Conservation (phyloP, 2,888 invertebrate species). For the Mimachlamys varia region DNA sequence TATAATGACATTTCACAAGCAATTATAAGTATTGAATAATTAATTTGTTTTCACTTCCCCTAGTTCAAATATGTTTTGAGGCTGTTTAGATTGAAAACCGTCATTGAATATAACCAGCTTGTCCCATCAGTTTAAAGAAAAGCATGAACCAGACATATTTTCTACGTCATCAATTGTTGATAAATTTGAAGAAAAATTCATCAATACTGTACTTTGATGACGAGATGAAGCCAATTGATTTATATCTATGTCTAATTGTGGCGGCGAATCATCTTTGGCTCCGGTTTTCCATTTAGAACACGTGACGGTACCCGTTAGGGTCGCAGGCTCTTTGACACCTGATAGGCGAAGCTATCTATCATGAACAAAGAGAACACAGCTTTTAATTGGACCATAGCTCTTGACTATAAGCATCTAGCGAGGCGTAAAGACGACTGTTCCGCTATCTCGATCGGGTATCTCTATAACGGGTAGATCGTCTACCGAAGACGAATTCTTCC, state of each 20-base stretch:
- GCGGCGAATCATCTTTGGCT: neutral
- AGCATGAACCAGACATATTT: neutral
- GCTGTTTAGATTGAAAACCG: neutral
- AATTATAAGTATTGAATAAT: neutral
- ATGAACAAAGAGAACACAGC: neutral
- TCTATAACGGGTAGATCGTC: neutral
- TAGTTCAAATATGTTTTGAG: neutral
- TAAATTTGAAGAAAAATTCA: neutral
- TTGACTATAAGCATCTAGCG: conserved; percentile 17
- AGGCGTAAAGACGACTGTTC: neutral
- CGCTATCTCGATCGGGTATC: neutral
- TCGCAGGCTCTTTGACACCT: neutral
- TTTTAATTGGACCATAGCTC: conserved; percentile 20
- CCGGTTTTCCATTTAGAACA: neutral
- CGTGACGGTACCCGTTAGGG: neutral
- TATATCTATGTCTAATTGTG: neutral
- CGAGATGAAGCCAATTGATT: neutral
- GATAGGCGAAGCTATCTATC: neutral
- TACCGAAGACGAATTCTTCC: neutral
- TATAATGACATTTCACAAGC: neutral
- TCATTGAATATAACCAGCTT: neutral
- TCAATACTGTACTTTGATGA: neutral
- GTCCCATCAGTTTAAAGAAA: neutral
- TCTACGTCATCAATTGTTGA: neutral
- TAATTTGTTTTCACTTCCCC: neutral